These are phyloP conservation scores for Poeciliopsis paucimaculata DNA, from an alignment of 2,797 vertebrate species.

Conservation along the genomic window DNA sequence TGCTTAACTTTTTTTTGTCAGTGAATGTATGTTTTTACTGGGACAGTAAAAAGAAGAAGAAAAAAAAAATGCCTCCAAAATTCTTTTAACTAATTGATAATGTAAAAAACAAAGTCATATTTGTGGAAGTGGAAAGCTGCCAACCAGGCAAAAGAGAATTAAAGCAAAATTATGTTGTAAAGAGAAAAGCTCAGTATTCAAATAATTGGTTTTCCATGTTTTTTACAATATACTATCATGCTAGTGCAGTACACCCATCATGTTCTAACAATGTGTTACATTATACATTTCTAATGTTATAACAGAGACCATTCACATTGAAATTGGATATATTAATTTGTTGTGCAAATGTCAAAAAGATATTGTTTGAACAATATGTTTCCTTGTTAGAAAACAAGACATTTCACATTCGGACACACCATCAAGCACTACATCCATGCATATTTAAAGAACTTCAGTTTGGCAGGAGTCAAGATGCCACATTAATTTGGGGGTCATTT, in stretches of 20 bases:
- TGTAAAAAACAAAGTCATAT: background rate
- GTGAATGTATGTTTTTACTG: background rate
- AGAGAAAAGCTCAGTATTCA: background rate
- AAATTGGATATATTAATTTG: background rate
- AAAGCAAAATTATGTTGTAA: background rate
- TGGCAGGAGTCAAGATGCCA: background rate
- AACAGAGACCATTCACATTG: background rate
- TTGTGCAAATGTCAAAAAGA: background rate
- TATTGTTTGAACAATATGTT: background rate
- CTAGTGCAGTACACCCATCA: background rate
- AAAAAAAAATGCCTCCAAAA: background rate
- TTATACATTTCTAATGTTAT: background rate
- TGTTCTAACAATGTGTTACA: background rate
- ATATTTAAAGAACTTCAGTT: background rate
- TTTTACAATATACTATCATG: background rate
- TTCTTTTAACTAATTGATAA: constrained; percentile 15
- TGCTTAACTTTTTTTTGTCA: background rate
- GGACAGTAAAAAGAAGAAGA: background rate
- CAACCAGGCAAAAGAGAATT: background rate
- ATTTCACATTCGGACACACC: background rate
- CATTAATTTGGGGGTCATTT: background rate
- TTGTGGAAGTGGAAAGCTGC: background rate
- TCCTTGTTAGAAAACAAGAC: background rate
- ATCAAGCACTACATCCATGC: background rate
- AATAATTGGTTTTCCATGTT: background rate